Conservation (phyloP, 2,888 invertebrate species). For the Tinea semifulvella region DNA sequence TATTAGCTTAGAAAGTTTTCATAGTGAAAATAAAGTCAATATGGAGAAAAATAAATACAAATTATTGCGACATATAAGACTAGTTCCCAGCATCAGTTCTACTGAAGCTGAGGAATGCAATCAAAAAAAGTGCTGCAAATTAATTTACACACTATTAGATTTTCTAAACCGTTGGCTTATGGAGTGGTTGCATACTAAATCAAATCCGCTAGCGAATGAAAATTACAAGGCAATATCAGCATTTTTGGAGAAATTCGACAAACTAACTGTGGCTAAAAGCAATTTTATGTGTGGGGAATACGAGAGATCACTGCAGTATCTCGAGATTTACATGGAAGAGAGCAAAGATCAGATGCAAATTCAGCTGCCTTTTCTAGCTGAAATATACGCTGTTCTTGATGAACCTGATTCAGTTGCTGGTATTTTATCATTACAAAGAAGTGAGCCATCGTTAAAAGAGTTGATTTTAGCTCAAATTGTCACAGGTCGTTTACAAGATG, state of each 20-base stretch:
- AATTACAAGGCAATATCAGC: constrained; percentile 53
- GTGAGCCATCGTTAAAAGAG: constrained; percentile 82
- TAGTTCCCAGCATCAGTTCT: constrained; percentile 48
- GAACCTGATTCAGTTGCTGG: constrained; percentile 93
- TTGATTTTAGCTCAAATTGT: constrained; percentile 86
- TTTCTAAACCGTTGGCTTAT: constrained; percentile 79
- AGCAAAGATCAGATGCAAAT: constrained; percentile 62
- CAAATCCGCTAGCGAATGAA: constrained; percentile 44
- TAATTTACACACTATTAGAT: constrained; percentile 77
- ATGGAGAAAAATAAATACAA: constrained; percentile 39
- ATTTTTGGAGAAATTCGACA: constrained; percentile 66
- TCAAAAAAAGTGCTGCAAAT: constrained; percentile 71
- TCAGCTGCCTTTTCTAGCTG: constrained; percentile 71
- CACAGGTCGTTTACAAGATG: constrained; percentile 83
- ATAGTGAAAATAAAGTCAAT: constrained; percentile 28
- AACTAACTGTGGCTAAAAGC: constrained; percentile 73
- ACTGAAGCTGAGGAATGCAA: constrained; percentile 55
- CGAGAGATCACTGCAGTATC: constrained; percentile 77
- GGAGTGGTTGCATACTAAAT: constrained; percentile 65
- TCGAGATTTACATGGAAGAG: constrained; percentile 76
- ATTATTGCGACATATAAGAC: constrained; percentile 46
- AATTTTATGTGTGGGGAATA: constrained; percentile 80
- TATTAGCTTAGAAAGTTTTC: constrained; percentile 45
- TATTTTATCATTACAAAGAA: constrained; percentile 76
- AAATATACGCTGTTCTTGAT: constrained; percentile 87